Base-by-base conservation (phyloP, 2,113 vertebrate genomes). In the Sprattus sprattus region DNA sequence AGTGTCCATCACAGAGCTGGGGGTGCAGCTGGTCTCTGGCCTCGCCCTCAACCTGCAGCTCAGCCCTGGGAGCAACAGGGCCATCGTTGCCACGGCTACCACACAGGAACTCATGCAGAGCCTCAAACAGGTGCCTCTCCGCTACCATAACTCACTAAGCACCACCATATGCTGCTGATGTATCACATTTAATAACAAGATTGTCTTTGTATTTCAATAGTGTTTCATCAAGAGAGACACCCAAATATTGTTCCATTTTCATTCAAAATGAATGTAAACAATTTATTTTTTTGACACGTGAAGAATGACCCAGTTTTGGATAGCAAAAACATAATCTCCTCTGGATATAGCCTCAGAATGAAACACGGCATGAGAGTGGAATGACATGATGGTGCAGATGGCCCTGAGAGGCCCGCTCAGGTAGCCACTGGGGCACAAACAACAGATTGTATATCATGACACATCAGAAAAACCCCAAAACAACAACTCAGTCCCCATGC, bases 1-100 rank as follows among this genome's bases (percentile, higher is more conserved):
- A 93, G 98, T 99, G 93, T 96, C 97, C 20, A 95, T 99, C 90
- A 97, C 96, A 0, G 96, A 97, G 93, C 94, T 99, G 2, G 96
- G 97, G 0, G 95, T 99, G 89, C 96, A 99, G 92, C 92, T 99
- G 93, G 96, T 99, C 39, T 96, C 97, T 0, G 98, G 97, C 0
- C 93, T 99, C 85, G 96, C 97, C 0, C 95, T 99, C 44, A 97
- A 97, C 81, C 91, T 98, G 85, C 98, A 98, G 90, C 96, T 96
- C 92, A 98, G 97, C 86, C 92, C 96, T 0, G 97, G 96, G 5
- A 98, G 97, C 93, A 97, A 94, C 92, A 94, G 94, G 80, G 97
- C 96, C 90, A 94, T 99, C 52, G 94, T 97, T 13, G 97, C 98
- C 81, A 97, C 95, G 0, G 95, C 97, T 0, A 94, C 95, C 13